Percentiles rank a stretch among this genome's conserved stretches.
Evolutionary conservation across 2,113 vertebrate species (phyloP).

Genomic region (Gavia stellata): DNA sequence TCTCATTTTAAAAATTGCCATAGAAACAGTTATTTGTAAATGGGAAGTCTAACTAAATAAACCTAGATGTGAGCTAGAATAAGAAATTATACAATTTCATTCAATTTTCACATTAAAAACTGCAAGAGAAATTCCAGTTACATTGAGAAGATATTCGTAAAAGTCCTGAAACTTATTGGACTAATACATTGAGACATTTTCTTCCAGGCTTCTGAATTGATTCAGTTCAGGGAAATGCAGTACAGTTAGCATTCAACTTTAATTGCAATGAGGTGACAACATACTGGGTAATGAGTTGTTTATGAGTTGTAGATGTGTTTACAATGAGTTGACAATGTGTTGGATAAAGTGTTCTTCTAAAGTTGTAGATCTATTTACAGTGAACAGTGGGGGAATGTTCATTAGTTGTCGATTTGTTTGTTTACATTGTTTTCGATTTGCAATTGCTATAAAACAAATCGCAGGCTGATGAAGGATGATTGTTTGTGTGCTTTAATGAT

Average conservation of each 20-base stretch:
- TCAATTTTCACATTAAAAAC: slow-evolving; percentile 11
- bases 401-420: slow-evolving; percentile 82
- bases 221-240: slow-evolving; percentile 63
- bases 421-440: slow-evolving; percentile 81
- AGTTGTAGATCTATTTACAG: slow-evolving; percentile 79
- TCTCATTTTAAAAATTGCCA: slow-evolving; percentile 32
- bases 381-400: slow-evolving; percentile 71
- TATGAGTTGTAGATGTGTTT: slow-evolving; percentile 83
- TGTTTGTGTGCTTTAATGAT: slow-evolving; percentile 76
- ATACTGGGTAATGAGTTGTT: slow-evolving; percentile 81
- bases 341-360: slow-evolving; percentile 79
- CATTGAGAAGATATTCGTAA: background rate
- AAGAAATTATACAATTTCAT: background rate
- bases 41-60: background rate
- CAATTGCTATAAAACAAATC: slow-evolving; percentile 78
- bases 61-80: background rate
- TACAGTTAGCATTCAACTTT: slow-evolving; percentile 78
- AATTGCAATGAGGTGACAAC: slow-evolving; percentile 82
- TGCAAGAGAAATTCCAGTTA: slow-evolving; percentile 12
- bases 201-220: slow-evolving; percentile 57
- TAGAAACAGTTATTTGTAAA: background rate
- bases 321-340: slow-evolving; percentile 82
- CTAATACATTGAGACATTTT: slow-evolving; percentile 36
- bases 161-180: slow-evolving; percentile 12
- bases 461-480: slow-evolving; percentile 74